Evolutionary conservation across 2,888 invertebrate species (phyloP), one percentile per base, ranked within the genome.

Genomic region (Cotesia congregata): DNA sequence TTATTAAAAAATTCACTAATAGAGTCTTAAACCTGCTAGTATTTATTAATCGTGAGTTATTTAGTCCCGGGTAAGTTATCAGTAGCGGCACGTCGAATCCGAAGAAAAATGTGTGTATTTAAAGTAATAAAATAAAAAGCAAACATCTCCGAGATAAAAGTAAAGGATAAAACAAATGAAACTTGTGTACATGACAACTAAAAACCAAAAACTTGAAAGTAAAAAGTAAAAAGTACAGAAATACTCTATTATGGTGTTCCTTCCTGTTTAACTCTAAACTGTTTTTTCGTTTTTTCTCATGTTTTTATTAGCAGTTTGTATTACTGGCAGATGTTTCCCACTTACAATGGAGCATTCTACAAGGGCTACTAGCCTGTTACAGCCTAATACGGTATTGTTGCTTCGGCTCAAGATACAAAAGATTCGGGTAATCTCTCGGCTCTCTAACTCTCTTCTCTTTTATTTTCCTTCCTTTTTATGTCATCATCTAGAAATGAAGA

Each of bases 221-320:
- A 30, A 20, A 20, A 20, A 20, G 20, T 20, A 62, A 62, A 65
- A 65, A 65, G 9, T 65, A 20, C 12, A 7, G 5, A 65, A 65
- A 12, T 30, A 64, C 70, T 69, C 65, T 76, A 68, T 68, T 71
- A 68, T 72, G 75, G 72, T 74, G 41, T 20, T 67, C 67, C 65
- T 40, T 59, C 61, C 40, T 7, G 65, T 40, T 20, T 68, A 50
- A 7, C 38, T 65, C 30, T 65, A 17, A 30, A 65, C 12, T 30
- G 64, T 74, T 77, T 73, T 72, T 50, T 50, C 50, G 74, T 68
- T 76, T 80, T 79, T 75, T 75, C 76, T 79, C 80, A 79, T 84
- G 84, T 86, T 87, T 88, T 87, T 88, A 88, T 88, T 88, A 86
- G 89, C 86, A 85, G 88, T 88, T 88, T 88, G 85, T 87, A 87